phyloP scores from a whole-genome alignment of 2,113 vertebrate species.

The Eptatretus burgeri region DNA sequence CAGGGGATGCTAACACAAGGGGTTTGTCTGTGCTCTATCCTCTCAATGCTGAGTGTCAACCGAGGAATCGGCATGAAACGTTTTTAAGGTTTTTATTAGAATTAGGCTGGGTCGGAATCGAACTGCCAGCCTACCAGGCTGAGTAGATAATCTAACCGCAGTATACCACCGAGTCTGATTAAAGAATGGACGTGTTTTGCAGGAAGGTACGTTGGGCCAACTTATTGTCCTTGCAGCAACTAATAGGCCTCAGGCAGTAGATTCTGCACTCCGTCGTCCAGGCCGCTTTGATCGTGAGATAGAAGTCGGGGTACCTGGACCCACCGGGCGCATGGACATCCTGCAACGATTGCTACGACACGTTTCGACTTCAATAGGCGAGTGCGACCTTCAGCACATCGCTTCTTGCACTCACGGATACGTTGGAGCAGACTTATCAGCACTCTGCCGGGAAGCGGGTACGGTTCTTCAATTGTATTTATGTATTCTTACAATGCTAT shows the following conservation, averaged over 20 bases:
- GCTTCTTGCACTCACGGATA: conserved; percentile 50
- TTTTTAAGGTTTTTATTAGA: too few species aligned
- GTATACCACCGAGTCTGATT: too few species aligned
- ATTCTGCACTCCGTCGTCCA: conserved; percentile 50
- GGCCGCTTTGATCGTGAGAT: conserved; percentile 82
- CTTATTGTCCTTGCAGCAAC: conserved; percentile 68
- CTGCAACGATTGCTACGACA: conserved; percentile 32
- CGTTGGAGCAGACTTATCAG: conserved; percentile 60
- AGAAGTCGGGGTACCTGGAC: conserved; percentile 56
- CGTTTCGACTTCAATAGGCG: conserved; percentile 24
- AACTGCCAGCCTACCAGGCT: too few species aligned
- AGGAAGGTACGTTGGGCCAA: conserved; percentile 58
- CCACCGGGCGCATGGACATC: conserved; percentile 41
- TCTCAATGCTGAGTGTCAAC: too few species aligned
- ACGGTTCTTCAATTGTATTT: neutral
- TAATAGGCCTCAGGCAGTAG: conserved; percentile 57
- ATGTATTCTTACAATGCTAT: too few species aligned
- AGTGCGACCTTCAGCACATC: conserved; percentile 24
- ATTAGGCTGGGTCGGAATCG: too few species aligned
- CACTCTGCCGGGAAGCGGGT: conserved; percentile 77
- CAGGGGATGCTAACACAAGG: too few species aligned
- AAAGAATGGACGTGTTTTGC: neutral
- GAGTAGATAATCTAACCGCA: too few species aligned
- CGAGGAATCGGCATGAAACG: too few species aligned
- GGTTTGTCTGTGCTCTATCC: too few species aligned